Evolutionary conservation across 2,797 vertebrate species (phyloP).

Genomic region (Chaunax sp.): DNA sequence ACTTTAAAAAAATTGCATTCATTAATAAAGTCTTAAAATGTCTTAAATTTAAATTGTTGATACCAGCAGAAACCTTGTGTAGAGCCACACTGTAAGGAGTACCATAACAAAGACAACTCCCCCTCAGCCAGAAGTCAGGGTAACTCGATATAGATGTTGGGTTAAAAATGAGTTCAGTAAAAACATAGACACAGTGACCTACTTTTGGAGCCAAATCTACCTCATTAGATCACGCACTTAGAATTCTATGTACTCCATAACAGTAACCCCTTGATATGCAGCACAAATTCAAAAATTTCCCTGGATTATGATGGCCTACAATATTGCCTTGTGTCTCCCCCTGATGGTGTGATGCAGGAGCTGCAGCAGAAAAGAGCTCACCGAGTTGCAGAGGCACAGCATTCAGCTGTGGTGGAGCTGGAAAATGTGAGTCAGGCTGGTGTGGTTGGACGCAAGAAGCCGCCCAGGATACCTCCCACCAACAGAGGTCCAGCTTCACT

Average conservation of each 20-base stretch:
- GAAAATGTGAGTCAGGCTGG: constrained; percentile 57
- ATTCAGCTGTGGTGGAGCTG: constrained; percentile 67
- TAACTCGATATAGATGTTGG: background rate
- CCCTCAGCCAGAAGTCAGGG: background rate
- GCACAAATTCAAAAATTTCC: background rate
- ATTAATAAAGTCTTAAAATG: too few relatives aligned
- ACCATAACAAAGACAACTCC: background rate
- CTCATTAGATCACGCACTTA: background rate
- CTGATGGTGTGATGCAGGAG: constrained; percentile 80
- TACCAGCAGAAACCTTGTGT: too few relatives aligned
- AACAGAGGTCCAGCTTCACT: constrained; percentile 33
- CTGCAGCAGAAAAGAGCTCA: constrained; percentile 89
- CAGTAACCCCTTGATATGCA: background rate
- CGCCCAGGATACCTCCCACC: constrained; percentile 58
- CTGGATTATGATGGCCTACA: background rate
- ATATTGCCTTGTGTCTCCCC: constrained; percentile 7
- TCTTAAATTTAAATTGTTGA: too few relatives aligned
- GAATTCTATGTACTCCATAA: too few relatives aligned
- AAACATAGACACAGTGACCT: too few relatives aligned
- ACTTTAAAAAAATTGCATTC: too few relatives aligned
- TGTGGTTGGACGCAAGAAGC: constrained; percentile 75
- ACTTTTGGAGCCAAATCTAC: background rate
- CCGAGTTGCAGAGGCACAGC: constrained; percentile 68
- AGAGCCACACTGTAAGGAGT: too few relatives aligned
- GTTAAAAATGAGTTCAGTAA: too few relatives aligned